These are phyloP conservation scores for Dorcus hopei DNA, from an alignment of 2,888 invertebrate genomes.

Conservation along the genomic window DNA sequence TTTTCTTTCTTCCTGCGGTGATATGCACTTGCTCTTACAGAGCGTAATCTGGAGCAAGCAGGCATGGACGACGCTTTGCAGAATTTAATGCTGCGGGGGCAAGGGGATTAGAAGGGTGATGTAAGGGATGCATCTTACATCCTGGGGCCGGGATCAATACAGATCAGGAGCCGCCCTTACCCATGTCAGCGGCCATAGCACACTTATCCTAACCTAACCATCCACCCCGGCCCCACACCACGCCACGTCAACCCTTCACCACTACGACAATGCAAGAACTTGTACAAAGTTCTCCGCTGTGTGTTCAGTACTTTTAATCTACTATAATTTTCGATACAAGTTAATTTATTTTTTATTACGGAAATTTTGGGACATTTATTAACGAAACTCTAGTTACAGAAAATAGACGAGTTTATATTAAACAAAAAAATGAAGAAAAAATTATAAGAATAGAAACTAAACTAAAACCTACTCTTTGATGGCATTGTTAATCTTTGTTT, in stretches of 20 bases:
- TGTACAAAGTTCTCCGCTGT: constrained; percentile 10
- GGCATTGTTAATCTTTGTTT: no score
- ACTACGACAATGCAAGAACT: constrained; percentile 29
- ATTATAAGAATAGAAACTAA: no score
- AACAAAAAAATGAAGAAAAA: no score
- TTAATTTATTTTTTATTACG: no score
- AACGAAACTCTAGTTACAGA: no score
- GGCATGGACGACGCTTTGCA: neutral
- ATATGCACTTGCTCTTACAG: neutral
- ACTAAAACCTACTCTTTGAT: no score
- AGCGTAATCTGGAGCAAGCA: constrained; percentile 1
- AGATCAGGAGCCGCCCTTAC: constrained; percentile 52
- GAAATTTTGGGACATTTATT: no score
- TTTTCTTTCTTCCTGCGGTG: no score
- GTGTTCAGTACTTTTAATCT: no score
- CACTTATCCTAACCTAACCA: constrained; percentile 32
- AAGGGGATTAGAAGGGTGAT: constrained; percentile 35
- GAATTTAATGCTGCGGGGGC: constrained; percentile 15
- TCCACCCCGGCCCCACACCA: constrained; percentile 27
- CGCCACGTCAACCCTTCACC: constrained; percentile 25
- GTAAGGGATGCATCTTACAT: constrained; percentile 52
- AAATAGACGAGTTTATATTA: no score
- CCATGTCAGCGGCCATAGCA: constrained; percentile 50
- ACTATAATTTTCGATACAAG: no score
- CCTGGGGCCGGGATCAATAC: constrained; percentile 51